phyloP scores from a whole-genome alignment of 37 sponge, comb jelly and placozoan genomes.

The Chondrosia reniformis region DNA sequence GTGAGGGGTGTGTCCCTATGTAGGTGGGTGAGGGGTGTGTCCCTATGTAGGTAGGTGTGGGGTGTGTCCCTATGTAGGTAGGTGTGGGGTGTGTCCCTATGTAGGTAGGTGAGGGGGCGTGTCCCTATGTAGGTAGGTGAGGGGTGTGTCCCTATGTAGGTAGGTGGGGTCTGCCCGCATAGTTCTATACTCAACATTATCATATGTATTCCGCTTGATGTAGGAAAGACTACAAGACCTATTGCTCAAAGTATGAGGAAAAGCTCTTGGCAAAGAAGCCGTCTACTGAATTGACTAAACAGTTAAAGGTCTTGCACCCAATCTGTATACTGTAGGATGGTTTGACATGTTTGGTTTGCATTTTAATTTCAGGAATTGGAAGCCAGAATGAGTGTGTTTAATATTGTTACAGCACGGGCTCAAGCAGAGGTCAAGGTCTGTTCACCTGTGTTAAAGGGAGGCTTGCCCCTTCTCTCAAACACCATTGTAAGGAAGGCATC shows the following conservation, averaged over 20 bases:
- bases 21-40: slow-evolving; percentile 4
- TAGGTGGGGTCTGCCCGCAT: background rate
- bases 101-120: background rate
- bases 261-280: slow-evolving; percentile 44
- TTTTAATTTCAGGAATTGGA: slow-evolving; percentile 50
- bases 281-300: slow-evolving; percentile 23
- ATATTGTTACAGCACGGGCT: slow-evolving; percentile 55
- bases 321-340: background rate
- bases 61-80: background rate
- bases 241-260: slow-evolving; percentile 26
- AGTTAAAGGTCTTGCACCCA: slow-evolving; percentile 23
- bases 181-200: background rate
- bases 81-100: background rate
- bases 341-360: background rate
- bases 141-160: background rate
- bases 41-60: background rate
- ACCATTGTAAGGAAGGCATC: too few relatives aligned
- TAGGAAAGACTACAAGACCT: slow-evolving; percentile 4
- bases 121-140: background rate
- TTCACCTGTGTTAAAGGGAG: too few relatives aligned
- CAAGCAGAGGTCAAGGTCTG: slow-evolving; percentile 59
- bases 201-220: background rate
- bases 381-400: slow-evolving; percentile 52
- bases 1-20: background rate
- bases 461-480: too few relatives aligned